Base-by-base conservation (phyloP, 2,113 vertebrate species). In the Piprites chloris region DNA sequence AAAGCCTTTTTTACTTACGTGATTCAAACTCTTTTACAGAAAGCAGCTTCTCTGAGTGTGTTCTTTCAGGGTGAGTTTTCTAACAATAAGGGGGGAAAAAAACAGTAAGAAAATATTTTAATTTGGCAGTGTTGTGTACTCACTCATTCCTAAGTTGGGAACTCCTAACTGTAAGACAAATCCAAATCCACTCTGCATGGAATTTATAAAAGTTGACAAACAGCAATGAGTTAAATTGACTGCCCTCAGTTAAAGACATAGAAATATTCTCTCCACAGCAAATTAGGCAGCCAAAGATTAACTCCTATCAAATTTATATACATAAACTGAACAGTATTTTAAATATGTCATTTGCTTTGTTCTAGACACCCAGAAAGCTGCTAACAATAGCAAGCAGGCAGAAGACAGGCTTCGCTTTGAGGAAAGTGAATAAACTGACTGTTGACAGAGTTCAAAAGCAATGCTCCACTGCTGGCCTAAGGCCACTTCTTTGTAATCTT, bases 21-120 rank as follows among this genome's bases (percentile, higher is more conserved):
- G 98, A 99, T 80, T 99, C 99, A 96, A 99, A 98, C 37, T 99
- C 99, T 94, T 82, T 98, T 81, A 99, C 97, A 18, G 97, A 89
- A 72, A 99, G 77, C 52, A 99, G 93, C 82, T 94, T 98, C 97
- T 99, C 99, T 0, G 99, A 99, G 18, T 87, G 39, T 20, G 98
- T 98, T 95, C 97, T 98, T 86, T 98, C 99, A 58, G 97, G 98
- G 90, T 99, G 98, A 47, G 71, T 96, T 98, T 98, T 99, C 99
- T 99, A 97, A 35, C 26, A 93, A 47, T 11, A 61, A 68, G 14
- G 79, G 22, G 20, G 13, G 20, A 78, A 73, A 71, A 74, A 77
- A 72, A 62, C 0, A 75, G 72, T 0, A 75, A 49, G 23, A 62
- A 86, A 92, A 74, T 4, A 58, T 26, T 84, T 88, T 52, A 84